Evolutionary conservation across 2,797 vertebrate species (phyloP).

Genomic region (Spinibarbus caldwelli): DNA sequence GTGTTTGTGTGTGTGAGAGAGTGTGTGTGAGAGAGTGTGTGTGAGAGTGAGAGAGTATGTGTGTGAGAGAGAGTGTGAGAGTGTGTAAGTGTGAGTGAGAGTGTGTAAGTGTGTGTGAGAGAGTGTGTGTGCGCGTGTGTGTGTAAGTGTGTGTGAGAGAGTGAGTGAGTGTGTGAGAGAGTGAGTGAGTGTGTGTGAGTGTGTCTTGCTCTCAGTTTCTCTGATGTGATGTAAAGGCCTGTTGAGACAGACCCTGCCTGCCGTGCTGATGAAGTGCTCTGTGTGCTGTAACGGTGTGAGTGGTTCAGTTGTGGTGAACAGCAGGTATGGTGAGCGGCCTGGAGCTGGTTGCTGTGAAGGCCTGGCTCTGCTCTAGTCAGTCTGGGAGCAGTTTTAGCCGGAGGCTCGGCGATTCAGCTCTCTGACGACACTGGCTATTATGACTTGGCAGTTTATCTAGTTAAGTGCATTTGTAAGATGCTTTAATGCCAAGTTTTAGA

Average conservation of each 20-base stretch:
- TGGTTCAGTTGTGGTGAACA: too few species aligned
- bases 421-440: conserved; percentile 12
- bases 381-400: neutral
- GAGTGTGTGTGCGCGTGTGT: too few species aligned
- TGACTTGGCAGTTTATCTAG: conserved; percentile 25
- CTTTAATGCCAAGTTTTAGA: conserved; percentile 33
- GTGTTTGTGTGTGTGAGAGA: neutral
- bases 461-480: conserved; percentile 25
- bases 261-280: too few species aligned
- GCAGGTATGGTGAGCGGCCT: too few species aligned
- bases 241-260: neutral
- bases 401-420: neutral
- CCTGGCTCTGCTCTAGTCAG: neutral
- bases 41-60: too few species aligned
- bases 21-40: too few species aligned
- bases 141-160: neutral
- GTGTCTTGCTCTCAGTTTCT: neutral
- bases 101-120: too few species aligned
- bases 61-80: neutral
- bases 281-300: too few species aligned
- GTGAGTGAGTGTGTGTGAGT: too few species aligned
- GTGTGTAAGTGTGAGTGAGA: too few species aligned
- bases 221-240: neutral
- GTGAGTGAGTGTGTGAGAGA: too few species aligned
- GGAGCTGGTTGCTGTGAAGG: neutral